Evolutionary conservation across 1,140 invertebrate genomes (phyloP).

Genomic region (Neelides sp.): DNA sequence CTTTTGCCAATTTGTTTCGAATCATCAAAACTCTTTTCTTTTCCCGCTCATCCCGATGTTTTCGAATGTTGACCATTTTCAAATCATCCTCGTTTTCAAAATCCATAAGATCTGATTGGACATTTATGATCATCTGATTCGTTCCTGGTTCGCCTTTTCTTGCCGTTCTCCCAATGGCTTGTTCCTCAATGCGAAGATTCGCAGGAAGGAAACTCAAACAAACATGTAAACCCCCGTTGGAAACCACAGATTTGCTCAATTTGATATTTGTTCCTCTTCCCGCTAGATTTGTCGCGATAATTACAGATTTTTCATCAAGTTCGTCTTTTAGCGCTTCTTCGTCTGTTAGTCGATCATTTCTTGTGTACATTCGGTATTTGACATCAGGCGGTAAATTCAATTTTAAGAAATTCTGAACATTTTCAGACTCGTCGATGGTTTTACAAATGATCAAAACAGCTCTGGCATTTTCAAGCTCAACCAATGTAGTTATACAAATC

Average conservation of each 20-base stretch:
- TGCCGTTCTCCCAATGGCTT: slow-evolving; percentile 5
- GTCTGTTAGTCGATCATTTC: no score
- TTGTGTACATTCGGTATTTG: no score
- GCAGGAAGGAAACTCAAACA: slow-evolving; percentile 1
- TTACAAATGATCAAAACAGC: background rate
- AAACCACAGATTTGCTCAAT: background rate
- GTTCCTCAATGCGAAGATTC: slow-evolving; percentile 5
- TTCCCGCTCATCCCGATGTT: background rate
- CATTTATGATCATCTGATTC: slow-evolving; percentile 3
- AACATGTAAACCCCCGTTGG: slow-evolving; percentile 10
- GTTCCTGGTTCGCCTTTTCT: slow-evolving; percentile 5
- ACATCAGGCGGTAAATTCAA: background rate
- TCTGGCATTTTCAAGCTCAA: background rate
- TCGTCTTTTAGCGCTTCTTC: no score
- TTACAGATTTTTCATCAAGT: no score
- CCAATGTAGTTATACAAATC: background rate
- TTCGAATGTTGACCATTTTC: background rate
- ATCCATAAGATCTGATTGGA: background rate
- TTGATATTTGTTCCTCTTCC: background rate
- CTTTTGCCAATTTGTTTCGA: background rate
- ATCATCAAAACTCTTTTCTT: background rate
- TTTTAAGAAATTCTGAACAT: background rate
- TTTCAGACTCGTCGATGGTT: background rate
- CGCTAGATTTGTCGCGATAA: no score
- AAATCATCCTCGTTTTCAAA: background rate